These are phyloP conservation scores for Seira ritae DNA, from an alignment of 2,888 invertebrate genomes.

Conservation along the genomic window DNA sequence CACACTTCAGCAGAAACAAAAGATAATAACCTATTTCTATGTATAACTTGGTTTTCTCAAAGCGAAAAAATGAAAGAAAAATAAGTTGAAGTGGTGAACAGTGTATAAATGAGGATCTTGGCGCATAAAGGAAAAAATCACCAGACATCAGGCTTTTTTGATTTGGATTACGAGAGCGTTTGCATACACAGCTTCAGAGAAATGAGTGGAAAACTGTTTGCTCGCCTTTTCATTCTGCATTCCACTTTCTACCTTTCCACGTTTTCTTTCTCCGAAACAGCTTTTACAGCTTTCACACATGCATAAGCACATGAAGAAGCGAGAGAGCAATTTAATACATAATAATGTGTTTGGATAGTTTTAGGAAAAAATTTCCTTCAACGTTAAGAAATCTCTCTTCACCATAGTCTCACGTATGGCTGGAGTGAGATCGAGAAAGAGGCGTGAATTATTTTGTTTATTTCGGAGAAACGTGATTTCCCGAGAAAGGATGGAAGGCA, in stretches of 20 bases:
- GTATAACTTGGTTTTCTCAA: constrained; percentile 34
- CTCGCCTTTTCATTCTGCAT: background rate
- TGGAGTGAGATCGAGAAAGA: background rate
- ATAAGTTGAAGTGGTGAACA: background rate
- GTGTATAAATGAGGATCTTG: constrained; percentile 6
- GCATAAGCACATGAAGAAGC: constrained; percentile 38
- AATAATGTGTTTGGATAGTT: constrained; percentile 19
- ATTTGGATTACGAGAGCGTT: background rate
- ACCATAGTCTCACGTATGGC: background rate
- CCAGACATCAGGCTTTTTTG: background rate
- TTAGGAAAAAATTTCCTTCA: constrained; percentile 19
- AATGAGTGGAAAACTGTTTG: constrained; percentile 31
- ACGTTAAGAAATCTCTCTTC: background rate
- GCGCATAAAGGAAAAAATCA: background rate
- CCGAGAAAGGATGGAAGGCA: background rate
- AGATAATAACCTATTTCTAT: constrained; percentile 52
- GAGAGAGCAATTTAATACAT: constrained; percentile 23
- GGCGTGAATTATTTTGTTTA: constrained; percentile 15
- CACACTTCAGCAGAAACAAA: constrained; percentile 31
- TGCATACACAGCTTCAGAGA: constrained; percentile 27
- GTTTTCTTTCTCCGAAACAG: constrained; percentile 25
- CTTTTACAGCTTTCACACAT: constrained; percentile 52
- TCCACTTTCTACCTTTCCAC: background rate
- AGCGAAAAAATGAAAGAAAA: constrained; percentile 6
- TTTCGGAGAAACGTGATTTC: background rate